These are phyloP conservation scores for Lamellibrachia columna DNA, from an alignment of 2,888 invertebrate genomes.

Conservation along the genomic window DNA sequence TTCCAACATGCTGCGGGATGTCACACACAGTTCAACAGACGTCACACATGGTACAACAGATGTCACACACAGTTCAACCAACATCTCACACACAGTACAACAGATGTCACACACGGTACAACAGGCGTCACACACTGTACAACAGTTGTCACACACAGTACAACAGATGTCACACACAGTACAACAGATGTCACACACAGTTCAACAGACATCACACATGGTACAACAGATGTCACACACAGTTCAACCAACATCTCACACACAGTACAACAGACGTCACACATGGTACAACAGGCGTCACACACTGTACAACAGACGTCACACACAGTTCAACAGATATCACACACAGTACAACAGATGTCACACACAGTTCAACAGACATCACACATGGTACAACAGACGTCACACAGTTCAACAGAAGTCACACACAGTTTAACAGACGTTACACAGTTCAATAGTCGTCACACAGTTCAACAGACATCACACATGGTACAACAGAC, in stretches of 20 bases:
- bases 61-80: not conserved
- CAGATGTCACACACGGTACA: no score
- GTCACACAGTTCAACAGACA: not conserved
- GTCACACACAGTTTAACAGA: not conserved
- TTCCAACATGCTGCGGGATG: slow-evolving; percentile 19
- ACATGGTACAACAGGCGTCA: not conserved
- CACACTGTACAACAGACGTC: not conserved
- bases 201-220: not conserved
- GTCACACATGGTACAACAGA: not conserved
- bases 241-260: not conserved
- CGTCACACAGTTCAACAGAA: not conserved
- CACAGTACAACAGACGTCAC: not conserved
- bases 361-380: not conserved
- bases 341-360: not conserved
- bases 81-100: not conserved
- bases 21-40: not conserved
- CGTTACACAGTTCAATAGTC: not conserved
- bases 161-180: not conserved
- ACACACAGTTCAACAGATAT: not conserved
- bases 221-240: not conserved
- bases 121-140: no score
- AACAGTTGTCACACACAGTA: not conserved
- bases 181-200: not conserved
- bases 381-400: no score
- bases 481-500: no score